phyloP scores from a whole-genome alignment of 1,140 invertebrate genomes.

The Popillia japonica region DNA sequence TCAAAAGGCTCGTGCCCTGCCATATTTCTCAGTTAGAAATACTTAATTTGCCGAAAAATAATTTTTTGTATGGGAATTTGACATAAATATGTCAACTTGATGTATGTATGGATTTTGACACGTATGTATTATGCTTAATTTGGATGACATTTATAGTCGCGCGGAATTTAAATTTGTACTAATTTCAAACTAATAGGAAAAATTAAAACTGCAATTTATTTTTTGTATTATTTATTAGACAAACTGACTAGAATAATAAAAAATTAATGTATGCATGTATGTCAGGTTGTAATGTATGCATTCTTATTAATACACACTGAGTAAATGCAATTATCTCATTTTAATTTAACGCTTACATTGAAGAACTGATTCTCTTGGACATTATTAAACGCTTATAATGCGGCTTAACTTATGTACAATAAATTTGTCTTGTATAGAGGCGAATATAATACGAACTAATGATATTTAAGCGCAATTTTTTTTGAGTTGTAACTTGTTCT shows the following conservation, averaged over 20 bases:
- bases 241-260: slow-evolving; percentile 39
- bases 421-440: not conserved
- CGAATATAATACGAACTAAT: slow-evolving; percentile 14
- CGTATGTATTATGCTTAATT: not conserved
- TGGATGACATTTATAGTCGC: not conserved
- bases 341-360: not conserved
- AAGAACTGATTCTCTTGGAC: not conserved
- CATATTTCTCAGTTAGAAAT: not conserved
- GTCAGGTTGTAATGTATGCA: not conserved
- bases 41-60: no score
- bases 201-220: not conserved
- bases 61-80: not conserved
- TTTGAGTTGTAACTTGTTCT: not conserved
- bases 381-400: slow-evolving; percentile 1
- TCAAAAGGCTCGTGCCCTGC: slow-evolving; percentile 31
- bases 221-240: slow-evolving; percentile 30
- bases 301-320: not conserved
- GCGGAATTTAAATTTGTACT: not conserved
- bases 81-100: not conserved
- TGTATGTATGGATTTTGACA: not conserved
- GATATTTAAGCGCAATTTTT: not conserved
- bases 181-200: not conserved
- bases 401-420: slow-evolving; percentile 11
- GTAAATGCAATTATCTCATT: not conserved
- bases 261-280: slow-evolving; percentile 19